These are phyloP conservation scores for Myotis brandtii DNA, from an alignment of 2,113 vertebrate species.

Conservation along the genomic window DNA sequence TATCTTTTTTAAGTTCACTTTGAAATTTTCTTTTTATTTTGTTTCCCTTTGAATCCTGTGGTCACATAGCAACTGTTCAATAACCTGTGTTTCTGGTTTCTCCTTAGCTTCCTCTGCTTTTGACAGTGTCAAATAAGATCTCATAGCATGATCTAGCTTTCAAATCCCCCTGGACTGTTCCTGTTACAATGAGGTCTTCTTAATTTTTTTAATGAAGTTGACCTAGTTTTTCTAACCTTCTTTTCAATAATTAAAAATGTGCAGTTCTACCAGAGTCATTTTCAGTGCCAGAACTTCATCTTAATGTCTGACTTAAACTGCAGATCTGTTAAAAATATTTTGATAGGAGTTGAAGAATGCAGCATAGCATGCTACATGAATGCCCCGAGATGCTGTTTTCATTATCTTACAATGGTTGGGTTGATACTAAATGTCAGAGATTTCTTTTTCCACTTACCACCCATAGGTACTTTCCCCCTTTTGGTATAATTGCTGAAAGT, in stretches of 20 bases:
- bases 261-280: constrained; percentile 53
- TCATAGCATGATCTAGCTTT: constrained; percentile 64
- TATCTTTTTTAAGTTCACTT: neutral
- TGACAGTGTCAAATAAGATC: neutral
- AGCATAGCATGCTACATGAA: neutral
- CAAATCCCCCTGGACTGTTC: constrained; percentile 14
- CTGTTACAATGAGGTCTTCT: constrained; percentile 72
- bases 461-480: neutral
- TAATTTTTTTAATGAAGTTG: constrained; percentile 68
- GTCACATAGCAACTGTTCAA: neutral
- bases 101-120: constrained; percentile 14
- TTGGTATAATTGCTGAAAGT: constrained; percentile 16
- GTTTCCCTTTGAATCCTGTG: neutral
- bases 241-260: constrained; percentile 80
- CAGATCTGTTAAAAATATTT: neutral
- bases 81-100: neutral
- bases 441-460: constrained; percentile 33
- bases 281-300: constrained; percentile 58
- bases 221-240: constrained; percentile 80
- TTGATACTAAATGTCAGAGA: constrained; percentile 7
- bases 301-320: constrained; percentile 35
- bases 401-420: neutral
- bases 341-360: neutral
- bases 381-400: neutral
- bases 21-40: neutral